phyloP scores from a whole-genome alignment of 2,888 invertebrate genomes.

The Lamellibrachia columna region DNA sequence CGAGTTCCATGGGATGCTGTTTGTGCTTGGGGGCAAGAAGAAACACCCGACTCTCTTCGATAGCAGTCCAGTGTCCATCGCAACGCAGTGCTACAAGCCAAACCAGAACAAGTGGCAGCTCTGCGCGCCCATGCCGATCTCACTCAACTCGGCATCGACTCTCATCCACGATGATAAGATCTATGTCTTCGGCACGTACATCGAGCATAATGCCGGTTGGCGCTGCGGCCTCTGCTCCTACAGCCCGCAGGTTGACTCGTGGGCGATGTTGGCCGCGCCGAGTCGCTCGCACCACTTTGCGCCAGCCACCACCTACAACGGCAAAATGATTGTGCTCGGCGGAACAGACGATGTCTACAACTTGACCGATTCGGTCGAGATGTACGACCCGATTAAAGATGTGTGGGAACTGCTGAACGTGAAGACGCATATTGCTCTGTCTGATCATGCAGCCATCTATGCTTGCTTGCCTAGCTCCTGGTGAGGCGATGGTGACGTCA shows the following conservation, averaged over 20 bases:
- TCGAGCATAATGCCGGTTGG: neutral
- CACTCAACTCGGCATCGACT: neutral
- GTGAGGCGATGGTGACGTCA: neutral
- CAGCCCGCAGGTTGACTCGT: neutral
- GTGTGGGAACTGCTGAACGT: conserved; percentile 4
- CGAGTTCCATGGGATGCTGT: neutral
- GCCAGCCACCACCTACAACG: neutral
- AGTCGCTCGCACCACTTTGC: neutral
- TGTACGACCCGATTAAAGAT: neutral
- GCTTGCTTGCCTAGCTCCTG: neutral
- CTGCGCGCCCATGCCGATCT: neutral
- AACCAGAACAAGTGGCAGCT: neutral
- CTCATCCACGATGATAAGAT: neutral
- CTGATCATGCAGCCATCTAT: neutral
- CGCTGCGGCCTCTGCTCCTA: neutral
- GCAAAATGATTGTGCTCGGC: neutral
- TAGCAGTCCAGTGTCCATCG: neutral
- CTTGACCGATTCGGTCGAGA: neutral
- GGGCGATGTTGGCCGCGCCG: neutral
- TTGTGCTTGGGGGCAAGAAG: neutral
- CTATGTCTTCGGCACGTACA: neutral
- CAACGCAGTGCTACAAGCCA: neutral
- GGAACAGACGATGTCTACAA: neutral
- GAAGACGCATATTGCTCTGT: neutral
- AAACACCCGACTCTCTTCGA: neutral